These are phyloP conservation scores for Halcyon smyrnensis DNA, from an alignment of 2,797 vertebrate genomes.

Conservation along the genomic window DNA sequence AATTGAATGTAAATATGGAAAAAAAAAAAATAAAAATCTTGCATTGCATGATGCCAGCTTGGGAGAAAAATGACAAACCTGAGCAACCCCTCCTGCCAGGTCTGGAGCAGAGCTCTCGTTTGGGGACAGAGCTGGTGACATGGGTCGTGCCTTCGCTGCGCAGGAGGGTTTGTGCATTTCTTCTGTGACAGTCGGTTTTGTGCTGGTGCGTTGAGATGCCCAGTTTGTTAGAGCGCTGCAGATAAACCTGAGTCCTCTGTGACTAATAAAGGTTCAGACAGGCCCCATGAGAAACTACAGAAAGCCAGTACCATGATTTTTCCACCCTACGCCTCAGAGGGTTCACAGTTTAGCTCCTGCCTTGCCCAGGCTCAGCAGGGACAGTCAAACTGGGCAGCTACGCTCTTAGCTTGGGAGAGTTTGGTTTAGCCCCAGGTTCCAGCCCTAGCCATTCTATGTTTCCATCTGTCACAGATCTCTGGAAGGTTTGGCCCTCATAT, in stretches of 20 bases:
- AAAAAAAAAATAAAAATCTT: no score
- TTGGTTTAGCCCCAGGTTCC: neutral
- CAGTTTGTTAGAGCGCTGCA: rapidly evolving
- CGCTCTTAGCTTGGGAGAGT: rapidly evolving
- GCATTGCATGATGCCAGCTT: rapidly evolving
- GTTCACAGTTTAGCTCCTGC: neutral
- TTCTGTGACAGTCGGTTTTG: rapidly evolving
- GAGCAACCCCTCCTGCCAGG: neutral
- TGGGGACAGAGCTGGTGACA: neutral
- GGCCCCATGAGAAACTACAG: rapidly evolving
- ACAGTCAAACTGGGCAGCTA: neutral
- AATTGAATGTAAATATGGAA: no score
- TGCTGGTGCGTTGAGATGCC: neutral
- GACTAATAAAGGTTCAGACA: neutral
- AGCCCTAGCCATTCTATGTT: no score
- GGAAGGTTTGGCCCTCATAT: neutral
- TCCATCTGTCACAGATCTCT: neutral
- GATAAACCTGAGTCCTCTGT: neutral
- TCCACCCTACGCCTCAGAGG: neutral
- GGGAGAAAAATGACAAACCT: neutral
- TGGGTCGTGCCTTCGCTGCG: no score
- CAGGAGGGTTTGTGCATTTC: rapidly evolving
- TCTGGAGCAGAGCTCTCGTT: rapidly evolving
- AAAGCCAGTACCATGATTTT: neutral
- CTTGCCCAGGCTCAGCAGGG: rapidly evolving